Evolutionary conservation across 2,797 vertebrate species (phyloP), one percentile per base, ranked within the genome.

Genomic region (Thaleichthys pacificus): DNA sequence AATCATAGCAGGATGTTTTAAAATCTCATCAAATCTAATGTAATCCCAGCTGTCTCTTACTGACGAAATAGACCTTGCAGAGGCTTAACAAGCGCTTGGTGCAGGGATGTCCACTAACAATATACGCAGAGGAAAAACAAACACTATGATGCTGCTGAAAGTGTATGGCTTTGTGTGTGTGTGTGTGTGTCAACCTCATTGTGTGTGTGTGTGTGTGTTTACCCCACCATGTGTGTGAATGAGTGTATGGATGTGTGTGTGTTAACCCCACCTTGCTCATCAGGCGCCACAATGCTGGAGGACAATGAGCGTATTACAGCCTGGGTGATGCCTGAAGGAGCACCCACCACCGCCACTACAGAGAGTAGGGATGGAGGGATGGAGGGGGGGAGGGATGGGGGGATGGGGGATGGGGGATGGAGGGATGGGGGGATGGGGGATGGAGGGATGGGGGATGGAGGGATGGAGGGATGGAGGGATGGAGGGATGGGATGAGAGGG

Each of bases 191-290:
- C 35, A 47, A 38, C 28, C 19, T 47, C 35, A 0, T 35, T 49
- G 64, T 42, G 64, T 64, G 42, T 7, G 66, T 56, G 66, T 68
- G 66, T 32, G 47, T 57, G 51, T 57, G 51, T 57, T 51, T 35
- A 54, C n/a, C 15, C 42, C 42, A 47, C 9, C 32, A 35, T 61
- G 30, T 47, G 56, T 61, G 56, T 61, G 56, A 61, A 32, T 21
- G 68, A 42, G 32, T 47, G 30, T 47, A 57, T 70, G 56, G 24
- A n/a, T 47, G 68, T 47, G 51, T 63, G 69, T 65, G 47, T 32
- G 54, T 76, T 17, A 15, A 63, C 35, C 71, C 63, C 80, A 89
- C 90, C 90, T 89, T 91, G 90, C 81, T 91, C 90, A 75, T 86
- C 83, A 47, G 83, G 83, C 67, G 75, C 81, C 68, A 89, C 88